Conservation (phyloP, 1,140 invertebrate species). For the Ephestia elutella region DNA sequence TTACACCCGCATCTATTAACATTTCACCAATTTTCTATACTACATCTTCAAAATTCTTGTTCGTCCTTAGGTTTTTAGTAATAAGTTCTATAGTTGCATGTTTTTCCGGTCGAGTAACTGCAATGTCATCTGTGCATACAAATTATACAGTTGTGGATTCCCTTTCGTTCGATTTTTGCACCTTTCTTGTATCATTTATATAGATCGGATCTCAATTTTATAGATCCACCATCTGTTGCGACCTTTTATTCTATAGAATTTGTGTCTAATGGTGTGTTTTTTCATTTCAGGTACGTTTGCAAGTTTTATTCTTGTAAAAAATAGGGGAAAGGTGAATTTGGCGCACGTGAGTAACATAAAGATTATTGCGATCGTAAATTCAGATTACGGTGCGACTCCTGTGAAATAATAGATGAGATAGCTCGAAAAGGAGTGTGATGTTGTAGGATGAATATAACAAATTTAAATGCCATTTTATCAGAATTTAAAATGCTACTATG, state of each 20-base stretch:
- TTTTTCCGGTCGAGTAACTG: background rate
- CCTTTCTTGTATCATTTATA: conserved; percentile 29
- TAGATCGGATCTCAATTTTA: conserved; percentile 30
- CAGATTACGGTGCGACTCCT: background rate
- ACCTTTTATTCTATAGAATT: conserved; percentile 37
- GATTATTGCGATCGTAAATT: background rate
- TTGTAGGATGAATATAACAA: too few species aligned
- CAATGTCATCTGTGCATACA: conserved; percentile 13
- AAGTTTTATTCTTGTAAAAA: conserved; percentile 26
- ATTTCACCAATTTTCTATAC: background rate
- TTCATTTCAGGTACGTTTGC: conserved; percentile 43
- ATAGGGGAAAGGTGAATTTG: conserved; percentile 17
- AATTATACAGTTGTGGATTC: conserved; percentile 33
- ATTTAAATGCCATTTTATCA: too few species aligned
- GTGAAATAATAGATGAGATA: background rate
- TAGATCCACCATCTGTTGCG: conserved; percentile 36
- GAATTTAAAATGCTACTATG: too few species aligned
- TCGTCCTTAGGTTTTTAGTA: background rate
- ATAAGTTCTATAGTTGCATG: background rate
- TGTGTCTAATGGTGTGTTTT: conserved; percentile 40
- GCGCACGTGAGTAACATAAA: conserved; percentile 23
- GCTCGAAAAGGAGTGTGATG: background rate
- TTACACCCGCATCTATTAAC: conserved; percentile 15
- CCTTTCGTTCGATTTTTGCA: conserved; percentile 27
- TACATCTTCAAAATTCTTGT: background rate